Percentiles rank a stretch among this genome's conserved stretches.
phyloP scores from a whole-genome alignment of 1,140 invertebrate genomes.

The Idris sp. region DNA sequence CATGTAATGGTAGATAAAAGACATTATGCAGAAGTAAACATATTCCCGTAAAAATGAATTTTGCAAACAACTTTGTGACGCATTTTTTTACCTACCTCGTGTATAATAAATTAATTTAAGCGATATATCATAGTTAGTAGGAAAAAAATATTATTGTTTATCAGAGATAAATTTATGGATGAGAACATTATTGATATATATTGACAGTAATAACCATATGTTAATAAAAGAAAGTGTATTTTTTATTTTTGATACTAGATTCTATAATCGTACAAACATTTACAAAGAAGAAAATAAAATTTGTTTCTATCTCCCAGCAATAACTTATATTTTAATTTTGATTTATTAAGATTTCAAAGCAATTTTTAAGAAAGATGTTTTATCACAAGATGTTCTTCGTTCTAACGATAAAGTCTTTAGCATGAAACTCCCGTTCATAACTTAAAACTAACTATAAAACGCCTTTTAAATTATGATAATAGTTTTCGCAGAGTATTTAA shows the following conservation, averaged over 20 bases:
- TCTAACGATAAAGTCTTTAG: conserved; percentile 8
- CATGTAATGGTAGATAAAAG: no score
- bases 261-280: no score
- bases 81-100: conserved; percentile 12
- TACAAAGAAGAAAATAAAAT: no score
- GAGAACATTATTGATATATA: no score
- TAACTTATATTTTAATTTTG: no score
- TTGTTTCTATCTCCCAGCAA: no score
- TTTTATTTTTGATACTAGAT: no score
- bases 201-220: no score
- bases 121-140: conserved; percentile 3
- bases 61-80: conserved; percentile 32
- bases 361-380: background rate
- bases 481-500: conserved; percentile 9
- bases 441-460: conserved; percentile 11
- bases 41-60: conserved; percentile 15
- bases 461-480: conserved; percentile 19
- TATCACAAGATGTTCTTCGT: background rate
- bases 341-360: no score
- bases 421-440: conserved; percentile 24
- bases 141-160: conserved; percentile 7
- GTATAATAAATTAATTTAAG: conserved; percentile 15
- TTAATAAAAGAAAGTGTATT: no score
- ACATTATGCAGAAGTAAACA: conserved; percentile 14
- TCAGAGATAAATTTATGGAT: no score